phyloP scores from a whole-genome alignment of 92 coral and sea anemone genomes.

The Phenganax stokvisi region DNA sequence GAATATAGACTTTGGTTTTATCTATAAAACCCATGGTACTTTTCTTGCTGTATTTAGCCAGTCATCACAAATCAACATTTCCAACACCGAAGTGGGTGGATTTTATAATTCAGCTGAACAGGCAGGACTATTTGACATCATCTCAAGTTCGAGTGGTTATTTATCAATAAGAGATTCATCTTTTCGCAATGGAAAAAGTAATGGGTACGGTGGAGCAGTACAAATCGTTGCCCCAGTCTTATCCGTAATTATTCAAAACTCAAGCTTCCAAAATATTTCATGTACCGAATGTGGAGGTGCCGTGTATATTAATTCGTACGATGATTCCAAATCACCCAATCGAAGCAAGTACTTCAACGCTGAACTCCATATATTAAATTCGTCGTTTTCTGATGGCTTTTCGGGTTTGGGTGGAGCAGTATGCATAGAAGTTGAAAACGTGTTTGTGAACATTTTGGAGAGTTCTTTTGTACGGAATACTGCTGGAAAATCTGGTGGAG shows the following conservation, averaged over 20 bases:
- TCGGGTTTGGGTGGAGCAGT: conserved; percentile 28
- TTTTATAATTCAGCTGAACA: background rate
- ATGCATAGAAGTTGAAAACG: background rate
- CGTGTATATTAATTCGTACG: background rate
- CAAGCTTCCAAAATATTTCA: conserved; percentile 15
- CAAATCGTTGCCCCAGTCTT: conserved; percentile 4
- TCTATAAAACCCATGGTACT: conserved; percentile 4
- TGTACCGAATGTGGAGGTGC: background rate
- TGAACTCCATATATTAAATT: conserved; percentile 4
- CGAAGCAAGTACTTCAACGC: background rate
- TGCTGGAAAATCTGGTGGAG: conserved; percentile 19
- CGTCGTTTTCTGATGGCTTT: conserved; percentile 19
- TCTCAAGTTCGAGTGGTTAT: background rate
- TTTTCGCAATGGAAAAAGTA: background rate
- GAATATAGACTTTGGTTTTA: background rate
- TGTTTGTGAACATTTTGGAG: background rate
- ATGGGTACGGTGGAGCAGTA: conserved; percentile 27
- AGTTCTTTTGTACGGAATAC: background rate
- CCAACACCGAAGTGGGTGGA: background rate
- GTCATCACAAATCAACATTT: background rate
- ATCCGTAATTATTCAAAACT: conserved; percentile 6
- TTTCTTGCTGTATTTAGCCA: background rate
- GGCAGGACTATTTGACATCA: conserved; percentile 30
- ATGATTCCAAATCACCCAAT: background rate
- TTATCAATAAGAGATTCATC: conserved; percentile 18